A percentile compares a stretch with the other conserved stretches of the same genome.
phyloP scores from a whole-genome alignment of 2,113 vertebrate species.

The Cacatua alba region DNA sequence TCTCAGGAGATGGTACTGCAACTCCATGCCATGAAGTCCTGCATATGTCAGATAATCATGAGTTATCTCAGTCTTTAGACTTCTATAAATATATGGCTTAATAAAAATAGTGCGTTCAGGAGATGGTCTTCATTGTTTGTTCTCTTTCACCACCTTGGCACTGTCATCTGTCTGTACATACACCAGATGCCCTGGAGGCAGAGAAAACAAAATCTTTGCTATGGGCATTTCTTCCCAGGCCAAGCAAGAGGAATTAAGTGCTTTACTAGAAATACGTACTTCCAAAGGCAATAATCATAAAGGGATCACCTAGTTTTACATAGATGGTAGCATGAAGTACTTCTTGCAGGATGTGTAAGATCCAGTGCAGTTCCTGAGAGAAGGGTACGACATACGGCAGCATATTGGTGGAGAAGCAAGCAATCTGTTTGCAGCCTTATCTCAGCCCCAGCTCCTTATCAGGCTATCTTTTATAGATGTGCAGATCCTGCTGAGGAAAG shows the following conservation, averaged over 20 bases:
- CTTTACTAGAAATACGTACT: neutral
- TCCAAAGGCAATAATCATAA: neutral
- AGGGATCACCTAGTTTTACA: neutral
- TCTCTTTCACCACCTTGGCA: neutral
- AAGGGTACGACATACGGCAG: neutral
- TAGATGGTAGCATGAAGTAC: neutral
- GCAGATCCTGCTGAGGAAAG: neutral
- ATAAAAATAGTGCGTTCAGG: neutral
- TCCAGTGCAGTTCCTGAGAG: neutral
- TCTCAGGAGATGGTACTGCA: neutral
- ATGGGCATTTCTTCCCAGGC: neutral
- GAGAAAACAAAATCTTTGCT: neutral
- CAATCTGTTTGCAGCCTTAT: constrained; percentile 1
- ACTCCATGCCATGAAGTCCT: neutral
- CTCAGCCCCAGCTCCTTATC: constrained; percentile 9
- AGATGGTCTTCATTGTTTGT: neutral
- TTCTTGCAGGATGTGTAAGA: neutral
- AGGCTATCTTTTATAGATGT: neutral
- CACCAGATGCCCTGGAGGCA: neutral
- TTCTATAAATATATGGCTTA: neutral
- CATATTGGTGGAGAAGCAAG: neutral
- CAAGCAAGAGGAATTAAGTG: neutral
- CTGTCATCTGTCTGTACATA: neutral
- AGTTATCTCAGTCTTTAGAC: neutral
- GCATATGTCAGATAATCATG: neutral